A percentile compares a stretch with the other conserved stretches of the same genome.
These are phyloP conservation scores for Muntiacus muntjak DNA, from an alignment of 2,113 vertebrate species.

Conservation along the genomic window DNA sequence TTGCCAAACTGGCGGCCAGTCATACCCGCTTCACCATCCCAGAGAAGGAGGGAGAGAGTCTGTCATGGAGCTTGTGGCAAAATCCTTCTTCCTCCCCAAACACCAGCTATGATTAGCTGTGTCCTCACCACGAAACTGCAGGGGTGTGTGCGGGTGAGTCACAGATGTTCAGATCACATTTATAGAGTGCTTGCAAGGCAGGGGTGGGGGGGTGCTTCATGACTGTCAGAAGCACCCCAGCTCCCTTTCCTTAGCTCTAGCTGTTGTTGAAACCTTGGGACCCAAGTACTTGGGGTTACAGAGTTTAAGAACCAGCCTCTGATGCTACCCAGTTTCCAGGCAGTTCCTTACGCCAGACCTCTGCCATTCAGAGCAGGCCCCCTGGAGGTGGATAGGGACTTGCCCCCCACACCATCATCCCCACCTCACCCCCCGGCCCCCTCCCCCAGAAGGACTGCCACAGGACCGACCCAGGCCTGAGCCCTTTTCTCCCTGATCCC, in stretches of 20 bases:
- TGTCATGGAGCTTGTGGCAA: not conserved
- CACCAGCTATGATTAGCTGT: constrained; percentile 53
- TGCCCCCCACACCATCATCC: fast-evolving
- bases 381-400: not conserved
- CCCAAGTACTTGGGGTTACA: not conserved
- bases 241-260: not conserved
- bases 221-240: not conserved
- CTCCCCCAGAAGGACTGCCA: not conserved
- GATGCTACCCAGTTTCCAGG: not conserved
- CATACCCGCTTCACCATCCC: not conserved
- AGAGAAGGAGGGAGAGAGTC: not conserved
- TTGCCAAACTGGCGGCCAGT: not conserved
- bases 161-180: constrained; percentile 47
- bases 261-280: not conserved
- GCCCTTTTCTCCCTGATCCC: not conserved
- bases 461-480: not conserved
- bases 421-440: not conserved
- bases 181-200: not conserved
- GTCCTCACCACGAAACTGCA: constrained; percentile 58
- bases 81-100: constrained; percentile 38
- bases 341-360: not conserved
- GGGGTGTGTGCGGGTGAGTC: constrained; percentile 64
- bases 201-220: not conserved
- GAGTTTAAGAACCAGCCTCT: not conserved
- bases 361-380: not conserved